Evolutionary conservation across 2,797 vertebrate genomes (phyloP), one percentile per base, ranked within the genome.

Genomic region (Anas georgica): DNA sequence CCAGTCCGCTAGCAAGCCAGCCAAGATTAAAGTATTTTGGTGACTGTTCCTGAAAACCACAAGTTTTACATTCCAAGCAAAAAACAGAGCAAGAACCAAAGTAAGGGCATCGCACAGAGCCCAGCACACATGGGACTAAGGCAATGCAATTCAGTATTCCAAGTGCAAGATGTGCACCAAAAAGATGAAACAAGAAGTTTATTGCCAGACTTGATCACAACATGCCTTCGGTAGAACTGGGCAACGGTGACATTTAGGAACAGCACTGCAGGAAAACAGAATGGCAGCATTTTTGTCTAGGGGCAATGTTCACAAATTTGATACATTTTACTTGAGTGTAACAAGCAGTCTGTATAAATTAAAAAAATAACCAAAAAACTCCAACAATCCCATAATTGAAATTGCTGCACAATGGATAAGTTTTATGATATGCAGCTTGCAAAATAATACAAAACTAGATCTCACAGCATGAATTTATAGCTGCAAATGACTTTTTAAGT

Each of bases 401-500:
- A 90, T 75, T 64, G 64, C 52, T 86, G 66, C 66, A 92, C 55
- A 92, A 86, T n/a, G 25, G 62, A 48, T 83, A 90, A 29, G 83
- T 86, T 83, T 92, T 91, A 87, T 28, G 2, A 92, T 58, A 80
- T 20, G 52, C 81, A 87, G 83, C 84, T 90, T 56, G 43, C 35
- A 93, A 94, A 91, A 84, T 52, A 82, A 70, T 29, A 89, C 56
- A 87, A 87, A 95, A 80, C 68, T 74, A 79, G 41, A 89, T 80
- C 68, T 93, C 92, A 75, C 91, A 93, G 89, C 75, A 83, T 81
- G 79, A 91, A 91, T 92, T 93, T 91, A 92, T 68, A 86, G 58
- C 87, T 91, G 80, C 54, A 92, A 93, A 95, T 90, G 2, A 85
- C 85, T 94, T 93, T 94, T 94, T 93, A 96, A 95, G 83, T 50